Conservation (phyloP, 2,797 vertebrate species). For the Notolepis coatsorum region DNA sequence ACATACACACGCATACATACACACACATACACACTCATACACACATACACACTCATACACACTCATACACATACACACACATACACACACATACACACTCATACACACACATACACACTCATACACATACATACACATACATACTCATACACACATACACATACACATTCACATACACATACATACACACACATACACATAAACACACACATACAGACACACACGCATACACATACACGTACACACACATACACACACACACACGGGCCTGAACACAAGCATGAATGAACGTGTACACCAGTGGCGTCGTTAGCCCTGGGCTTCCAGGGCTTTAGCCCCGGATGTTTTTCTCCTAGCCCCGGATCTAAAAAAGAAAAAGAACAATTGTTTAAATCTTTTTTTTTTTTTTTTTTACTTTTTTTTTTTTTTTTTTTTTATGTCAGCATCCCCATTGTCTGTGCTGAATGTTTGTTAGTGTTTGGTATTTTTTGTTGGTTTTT, state of each 20-base stretch:
- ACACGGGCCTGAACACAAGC: too few species aligned
- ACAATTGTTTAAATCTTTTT: too few species aligned
- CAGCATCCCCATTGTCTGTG: too few species aligned
- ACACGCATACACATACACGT: background rate
- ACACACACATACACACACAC: background rate
- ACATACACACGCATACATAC: slow-evolving; percentile 20
- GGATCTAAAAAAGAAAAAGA: too few species aligned
- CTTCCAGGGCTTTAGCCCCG: too few species aligned
- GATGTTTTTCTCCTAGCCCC: too few species aligned
- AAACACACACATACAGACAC: background rate
- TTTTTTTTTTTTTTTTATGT: too few species aligned
- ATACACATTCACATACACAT: background rate
- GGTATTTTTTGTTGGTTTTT: too few species aligned
- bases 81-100: background rate
- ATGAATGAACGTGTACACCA: too few species aligned
- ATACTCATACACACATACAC: background rate
- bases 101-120: background rate
- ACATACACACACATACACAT: slow-evolving; percentile 27
- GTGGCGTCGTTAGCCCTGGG: too few species aligned
- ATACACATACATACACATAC: background rate
- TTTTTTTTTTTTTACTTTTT: too few species aligned
- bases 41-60: slow-evolving; percentile 1
- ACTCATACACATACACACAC: background rate
- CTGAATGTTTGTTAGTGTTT: too few species aligned
- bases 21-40: background rate